These are phyloP conservation scores for Podocnemis expansa DNA, from an alignment of 2,113 vertebrate genomes.

Conservation along the genomic window DNA sequence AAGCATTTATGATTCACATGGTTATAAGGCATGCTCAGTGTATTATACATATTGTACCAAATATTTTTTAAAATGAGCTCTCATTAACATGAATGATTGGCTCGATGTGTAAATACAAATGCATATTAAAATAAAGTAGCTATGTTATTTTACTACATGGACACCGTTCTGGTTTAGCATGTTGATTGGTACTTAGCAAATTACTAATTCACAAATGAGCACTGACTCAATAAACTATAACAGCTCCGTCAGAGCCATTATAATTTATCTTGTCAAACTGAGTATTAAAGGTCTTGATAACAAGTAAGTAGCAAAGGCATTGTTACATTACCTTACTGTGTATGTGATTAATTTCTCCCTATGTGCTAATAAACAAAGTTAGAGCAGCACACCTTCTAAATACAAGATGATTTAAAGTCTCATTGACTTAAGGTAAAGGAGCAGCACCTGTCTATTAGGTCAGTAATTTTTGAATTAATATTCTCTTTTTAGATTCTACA, in stretches of 20 bases:
- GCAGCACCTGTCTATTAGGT: constrained; percentile 35
- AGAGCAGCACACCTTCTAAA: constrained; percentile 53
- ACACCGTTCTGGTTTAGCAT: background rate
- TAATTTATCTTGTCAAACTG: constrained; percentile 1
- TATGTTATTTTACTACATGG: background rate
- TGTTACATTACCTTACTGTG: background rate
- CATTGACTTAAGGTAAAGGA: constrained; percentile 52
- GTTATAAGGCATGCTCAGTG: background rate
- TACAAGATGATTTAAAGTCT: constrained; percentile 46
- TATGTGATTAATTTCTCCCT: constrained; percentile 56
- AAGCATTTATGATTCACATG: background rate
- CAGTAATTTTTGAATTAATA: constrained; percentile 18
- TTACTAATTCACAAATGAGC: background rate
- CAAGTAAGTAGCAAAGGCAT: background rate
- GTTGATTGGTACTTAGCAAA: background rate
- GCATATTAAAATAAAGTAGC: background rate
- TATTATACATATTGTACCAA: background rate
- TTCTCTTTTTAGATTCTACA: constrained; percentile 40
- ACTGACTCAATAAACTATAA: background rate
- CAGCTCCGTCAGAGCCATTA: background rate
- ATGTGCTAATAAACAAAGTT: constrained; percentile 48
- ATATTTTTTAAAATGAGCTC: background rate
- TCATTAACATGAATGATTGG: background rate
- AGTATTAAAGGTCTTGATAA: background rate
- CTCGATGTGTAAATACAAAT: background rate